Conservation (phyloP, 2,113 vertebrate genomes). For the Lanius collurio region DNA sequence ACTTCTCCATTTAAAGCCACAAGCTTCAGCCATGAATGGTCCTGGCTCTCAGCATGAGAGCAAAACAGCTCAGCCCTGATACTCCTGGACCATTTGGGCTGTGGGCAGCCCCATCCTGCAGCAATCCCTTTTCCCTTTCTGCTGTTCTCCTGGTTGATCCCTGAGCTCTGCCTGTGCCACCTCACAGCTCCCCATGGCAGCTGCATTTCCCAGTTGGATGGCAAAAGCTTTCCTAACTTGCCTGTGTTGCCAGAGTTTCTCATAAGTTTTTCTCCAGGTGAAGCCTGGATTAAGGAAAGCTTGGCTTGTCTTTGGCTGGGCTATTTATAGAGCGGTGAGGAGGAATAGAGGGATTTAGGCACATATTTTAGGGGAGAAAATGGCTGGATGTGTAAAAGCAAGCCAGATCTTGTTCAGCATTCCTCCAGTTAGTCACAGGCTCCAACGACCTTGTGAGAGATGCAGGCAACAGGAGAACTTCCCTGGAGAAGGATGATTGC, state of each 20-base stretch:
- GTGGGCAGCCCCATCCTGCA: neutral
- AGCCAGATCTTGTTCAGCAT: conserved; percentile 72
- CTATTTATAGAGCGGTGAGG: neutral
- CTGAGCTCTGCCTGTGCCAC: neutral
- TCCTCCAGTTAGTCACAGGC: conserved; percentile 76
- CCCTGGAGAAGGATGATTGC: conserved; percentile 33
- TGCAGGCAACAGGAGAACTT: conserved; percentile 61
- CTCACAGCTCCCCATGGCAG: neutral
- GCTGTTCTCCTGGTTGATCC: neutral
- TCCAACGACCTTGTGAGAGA: conserved; percentile 63
- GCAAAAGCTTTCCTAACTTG: neutral
- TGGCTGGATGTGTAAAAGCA: conserved; percentile 28
- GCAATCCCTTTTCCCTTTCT: neutral
- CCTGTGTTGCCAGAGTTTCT: neutral
- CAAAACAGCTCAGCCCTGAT: neutral
- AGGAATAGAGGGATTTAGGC: conserved; percentile 17
- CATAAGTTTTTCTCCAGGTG: neutral
- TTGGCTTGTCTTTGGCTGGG: neutral
- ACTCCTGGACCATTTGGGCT: neutral
- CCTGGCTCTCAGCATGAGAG: neutral
- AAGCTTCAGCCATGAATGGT: fast-evolving
- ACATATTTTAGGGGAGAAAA: conserved; percentile 63
- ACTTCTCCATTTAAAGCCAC: fast-evolving
- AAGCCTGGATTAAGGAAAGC: neutral
- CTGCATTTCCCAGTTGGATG: neutral